Evolutionary conservation across 2,888 invertebrate genomes (phyloP).

Genomic region (Drosophila lacicola): DNA sequence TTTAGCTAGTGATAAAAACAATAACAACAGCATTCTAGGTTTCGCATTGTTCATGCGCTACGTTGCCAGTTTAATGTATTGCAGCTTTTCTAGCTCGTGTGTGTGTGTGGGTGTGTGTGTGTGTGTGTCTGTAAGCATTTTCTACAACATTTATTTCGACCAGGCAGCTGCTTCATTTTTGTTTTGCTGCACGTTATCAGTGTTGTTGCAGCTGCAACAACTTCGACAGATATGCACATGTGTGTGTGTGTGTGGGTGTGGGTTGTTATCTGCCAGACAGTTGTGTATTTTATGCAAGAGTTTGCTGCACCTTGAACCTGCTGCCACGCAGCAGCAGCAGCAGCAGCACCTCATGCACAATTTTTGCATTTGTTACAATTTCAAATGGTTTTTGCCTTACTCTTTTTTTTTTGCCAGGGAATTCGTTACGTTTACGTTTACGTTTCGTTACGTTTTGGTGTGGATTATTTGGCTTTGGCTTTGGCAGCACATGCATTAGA

Average conservation of each 20-base stretch:
- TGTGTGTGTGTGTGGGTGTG: slow-evolving; percentile 12
- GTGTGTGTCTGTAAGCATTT: slow-evolving; percentile 32
- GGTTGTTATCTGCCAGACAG: slow-evolving; percentile 54
- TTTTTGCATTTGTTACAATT: slow-evolving; percentile 73
- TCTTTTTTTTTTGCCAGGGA: slow-evolving; percentile 12
- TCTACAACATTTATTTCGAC: slow-evolving; percentile 59
- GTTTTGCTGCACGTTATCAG: slow-evolving; percentile 65
- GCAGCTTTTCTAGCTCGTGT: slow-evolving; percentile 34
- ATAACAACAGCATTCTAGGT: slow-evolving; percentile 68
- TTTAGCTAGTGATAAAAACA: slow-evolving; percentile 57
- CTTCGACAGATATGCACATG: slow-evolving; percentile 58
- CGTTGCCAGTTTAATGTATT: slow-evolving; percentile 60
- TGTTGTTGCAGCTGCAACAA: slow-evolving; percentile 66
- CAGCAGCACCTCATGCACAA: slow-evolving; percentile 39
- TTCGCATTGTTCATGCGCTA: slow-evolving; percentile 73
- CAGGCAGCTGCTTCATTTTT: slow-evolving; percentile 50
- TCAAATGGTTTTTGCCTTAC: slow-evolving; percentile 64
- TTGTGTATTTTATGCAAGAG: slow-evolving; percentile 61
- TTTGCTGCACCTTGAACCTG: slow-evolving; percentile 54
- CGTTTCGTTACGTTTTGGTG: slow-evolving; percentile 54
- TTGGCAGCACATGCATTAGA: slow-evolving; percentile 57
- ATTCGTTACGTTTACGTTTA: slow-evolving; percentile 54
- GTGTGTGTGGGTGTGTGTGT: slow-evolving; percentile 10
- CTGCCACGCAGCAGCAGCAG: slow-evolving; percentile 3
- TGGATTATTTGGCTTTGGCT: slow-evolving; percentile 60